Evolutionary conservation across 1,140 invertebrate genomes (phyloP).

Genomic region (Himalopsyche phryganea): DNA sequence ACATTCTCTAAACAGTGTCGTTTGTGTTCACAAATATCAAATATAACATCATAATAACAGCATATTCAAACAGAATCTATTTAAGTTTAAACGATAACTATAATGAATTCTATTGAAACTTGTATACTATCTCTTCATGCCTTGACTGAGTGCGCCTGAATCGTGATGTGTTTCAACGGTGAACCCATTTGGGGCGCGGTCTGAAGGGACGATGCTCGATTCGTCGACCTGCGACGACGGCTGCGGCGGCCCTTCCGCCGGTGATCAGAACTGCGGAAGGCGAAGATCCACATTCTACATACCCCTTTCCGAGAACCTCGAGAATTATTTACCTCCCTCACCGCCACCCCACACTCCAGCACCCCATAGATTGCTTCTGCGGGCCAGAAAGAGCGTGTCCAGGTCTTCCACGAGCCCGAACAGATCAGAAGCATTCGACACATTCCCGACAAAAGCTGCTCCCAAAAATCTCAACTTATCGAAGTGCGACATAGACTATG

Average conservation of each 20-base stretch:
- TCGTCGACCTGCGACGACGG: constrained; percentile 26
- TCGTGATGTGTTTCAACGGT: too few species aligned
- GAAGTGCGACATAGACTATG: constrained; percentile 29
- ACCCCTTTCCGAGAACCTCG: constrained; percentile 54
- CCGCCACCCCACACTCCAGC: constrained; percentile 46
- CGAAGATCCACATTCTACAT: constrained; percentile 60
- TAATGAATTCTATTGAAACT: too few species aligned
- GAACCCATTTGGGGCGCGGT: too few species aligned
- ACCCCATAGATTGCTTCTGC: constrained; percentile 21
- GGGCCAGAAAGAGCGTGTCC: constrained; percentile 26
- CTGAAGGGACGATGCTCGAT: constrained; percentile 24
- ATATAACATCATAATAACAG: too few species aligned
- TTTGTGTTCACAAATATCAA: too few species aligned
- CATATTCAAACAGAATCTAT: too few species aligned
- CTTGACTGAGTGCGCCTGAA: too few species aligned
- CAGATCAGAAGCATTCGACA: constrained; percentile 27
- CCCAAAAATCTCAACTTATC: constrained; percentile 30
- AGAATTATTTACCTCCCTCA: constrained; percentile 49
- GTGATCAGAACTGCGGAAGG: constrained; percentile 45
- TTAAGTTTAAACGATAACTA: too few species aligned
- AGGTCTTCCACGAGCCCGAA: constrained; percentile 8
- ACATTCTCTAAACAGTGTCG: too few species aligned
- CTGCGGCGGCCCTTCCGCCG: constrained; percentile 27
- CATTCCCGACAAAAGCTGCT: constrained; percentile 28
- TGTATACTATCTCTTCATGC: too few species aligned